Conservation (phyloP, 2,113 vertebrate genomes). For the Rissa tridactyla region DNA sequence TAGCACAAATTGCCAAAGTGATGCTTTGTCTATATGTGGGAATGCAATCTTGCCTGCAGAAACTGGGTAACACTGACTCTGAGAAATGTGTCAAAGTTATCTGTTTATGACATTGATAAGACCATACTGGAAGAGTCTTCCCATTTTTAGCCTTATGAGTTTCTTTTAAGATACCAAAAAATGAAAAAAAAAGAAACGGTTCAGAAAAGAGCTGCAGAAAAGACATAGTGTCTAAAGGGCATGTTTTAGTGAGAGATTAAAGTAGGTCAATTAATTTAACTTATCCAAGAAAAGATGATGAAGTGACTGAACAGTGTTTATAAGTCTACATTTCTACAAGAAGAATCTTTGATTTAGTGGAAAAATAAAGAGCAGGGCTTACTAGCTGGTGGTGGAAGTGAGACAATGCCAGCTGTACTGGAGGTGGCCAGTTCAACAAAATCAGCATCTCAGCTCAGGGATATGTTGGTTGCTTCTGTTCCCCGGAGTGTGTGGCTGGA, state of each 20-base stretch:
- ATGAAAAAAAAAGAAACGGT: not conserved
- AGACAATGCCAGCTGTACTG: not conserved
- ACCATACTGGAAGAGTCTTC: not conserved
- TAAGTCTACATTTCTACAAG: conserved; percentile 12
- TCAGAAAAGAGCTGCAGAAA: not conserved
- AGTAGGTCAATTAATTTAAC: conserved; percentile 20
- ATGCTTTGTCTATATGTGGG: not conserved
- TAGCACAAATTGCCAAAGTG: not conserved
- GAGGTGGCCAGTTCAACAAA: not conserved
- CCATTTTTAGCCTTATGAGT: conserved; percentile 1
- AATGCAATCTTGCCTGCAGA: not conserved
- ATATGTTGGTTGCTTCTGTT: not conserved
- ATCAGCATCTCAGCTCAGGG: not conserved
- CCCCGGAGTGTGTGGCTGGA: fast-evolving
- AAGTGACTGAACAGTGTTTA: conserved; percentile 29
- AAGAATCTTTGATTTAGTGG: conserved; percentile 39
- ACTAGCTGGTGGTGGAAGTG: not conserved
- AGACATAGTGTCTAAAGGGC: not conserved
- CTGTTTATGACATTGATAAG: not conserved
- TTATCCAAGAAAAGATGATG: conserved; percentile 16
- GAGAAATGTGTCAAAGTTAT: not conserved
- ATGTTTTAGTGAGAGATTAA: conserved; percentile 26
- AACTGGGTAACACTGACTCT: not conserved
- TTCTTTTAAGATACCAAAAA: conserved; percentile 10
- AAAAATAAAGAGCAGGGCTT: conserved; percentile 28